Conservation (phyloP, 2,888 invertebrate species). For the Pherbina coryleti region DNA sequence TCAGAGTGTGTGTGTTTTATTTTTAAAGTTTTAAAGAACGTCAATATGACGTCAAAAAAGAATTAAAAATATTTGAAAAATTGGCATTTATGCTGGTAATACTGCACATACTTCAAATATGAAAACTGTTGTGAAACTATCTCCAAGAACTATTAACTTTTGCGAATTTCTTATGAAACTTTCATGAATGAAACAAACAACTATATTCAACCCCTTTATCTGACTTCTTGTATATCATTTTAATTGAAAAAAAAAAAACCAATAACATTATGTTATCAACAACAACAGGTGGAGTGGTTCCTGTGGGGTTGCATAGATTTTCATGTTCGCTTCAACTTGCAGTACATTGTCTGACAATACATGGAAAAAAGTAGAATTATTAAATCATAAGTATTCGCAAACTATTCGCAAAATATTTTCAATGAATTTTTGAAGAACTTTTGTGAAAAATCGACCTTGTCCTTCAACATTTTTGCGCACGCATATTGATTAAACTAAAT, state of each 20-base stretch:
- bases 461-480: slow-evolving; percentile 45
- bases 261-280: background rate
- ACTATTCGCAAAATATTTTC: background rate
- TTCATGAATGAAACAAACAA: too few relatives aligned
- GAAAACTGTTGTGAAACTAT: too few relatives aligned
- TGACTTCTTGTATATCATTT: too few relatives aligned
- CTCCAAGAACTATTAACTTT: too few relatives aligned
- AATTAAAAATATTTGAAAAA: too few relatives aligned
- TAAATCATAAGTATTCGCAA: background rate
- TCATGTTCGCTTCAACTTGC: background rate
- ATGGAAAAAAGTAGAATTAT: background rate
- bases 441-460: slow-evolving; percentile 21
- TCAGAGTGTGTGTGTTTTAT: background rate
- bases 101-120: too few relatives aligned
- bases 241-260: too few relatives aligned
- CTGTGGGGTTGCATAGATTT: background rate
- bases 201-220: too few relatives aligned
- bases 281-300: slow-evolving; percentile 29
- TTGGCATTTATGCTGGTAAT: too few relatives aligned
- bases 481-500: slow-evolving; percentile 48
- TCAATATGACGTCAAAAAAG: slow-evolving; percentile 5
- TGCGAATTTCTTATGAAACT: too few relatives aligned
- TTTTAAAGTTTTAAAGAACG: background rate
- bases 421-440: too few relatives aligned
- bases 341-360: background rate